Evolutionary conservation across 2,113 vertebrate species (phyloP).

Genomic region (Perca fluviatilis): DNA sequence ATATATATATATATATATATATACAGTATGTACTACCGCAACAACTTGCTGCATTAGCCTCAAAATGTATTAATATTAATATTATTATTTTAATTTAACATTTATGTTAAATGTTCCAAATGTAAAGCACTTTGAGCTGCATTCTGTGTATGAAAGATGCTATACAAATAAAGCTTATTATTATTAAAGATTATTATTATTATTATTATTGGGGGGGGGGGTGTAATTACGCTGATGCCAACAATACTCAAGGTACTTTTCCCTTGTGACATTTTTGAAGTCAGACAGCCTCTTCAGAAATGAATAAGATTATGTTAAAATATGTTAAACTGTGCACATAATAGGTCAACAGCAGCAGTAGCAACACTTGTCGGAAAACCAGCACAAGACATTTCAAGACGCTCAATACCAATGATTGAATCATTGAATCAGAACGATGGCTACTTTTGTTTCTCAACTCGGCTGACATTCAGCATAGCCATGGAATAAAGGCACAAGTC

Average conservation of each 20-base stretch:
- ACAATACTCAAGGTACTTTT: not conserved
- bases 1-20: no score
- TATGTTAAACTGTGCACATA: not conserved
- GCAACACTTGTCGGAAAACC: not conserved
- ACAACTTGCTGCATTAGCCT: no score
- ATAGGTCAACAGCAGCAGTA: not conserved
- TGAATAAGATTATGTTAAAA: conserved; percentile 11
- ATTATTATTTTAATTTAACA: no score
- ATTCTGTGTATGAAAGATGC: no score
- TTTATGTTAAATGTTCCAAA: no score
- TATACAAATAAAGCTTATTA: no score
- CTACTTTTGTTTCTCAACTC: not conserved
- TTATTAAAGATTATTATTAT: no score
- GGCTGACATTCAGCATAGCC: not conserved
- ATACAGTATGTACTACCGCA: no score
- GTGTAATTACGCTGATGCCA: not conserved
- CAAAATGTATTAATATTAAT: no score
- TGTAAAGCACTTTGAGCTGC: no score
- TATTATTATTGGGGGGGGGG: no score
- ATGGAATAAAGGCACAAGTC: not conserved
- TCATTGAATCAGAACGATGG: not conserved
- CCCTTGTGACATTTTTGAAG: not conserved
- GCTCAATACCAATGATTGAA: not conserved
- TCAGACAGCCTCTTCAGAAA: not conserved
- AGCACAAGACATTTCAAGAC: not conserved